These are phyloP conservation scores for Spilarctia lutea DNA, from an alignment of 2,888 invertebrate species.

Conservation along the genomic window DNA sequence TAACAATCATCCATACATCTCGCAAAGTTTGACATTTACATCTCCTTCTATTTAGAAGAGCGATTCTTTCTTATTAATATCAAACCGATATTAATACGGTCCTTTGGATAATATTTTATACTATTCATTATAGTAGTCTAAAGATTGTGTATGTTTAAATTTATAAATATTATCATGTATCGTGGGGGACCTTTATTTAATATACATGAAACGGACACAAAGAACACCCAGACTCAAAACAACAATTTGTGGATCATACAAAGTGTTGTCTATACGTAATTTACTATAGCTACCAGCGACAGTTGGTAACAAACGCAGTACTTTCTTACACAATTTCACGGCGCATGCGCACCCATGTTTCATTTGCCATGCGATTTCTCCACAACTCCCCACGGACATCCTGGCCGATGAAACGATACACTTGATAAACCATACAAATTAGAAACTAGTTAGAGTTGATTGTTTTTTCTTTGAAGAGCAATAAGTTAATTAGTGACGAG, in stretches of 20 bases:
- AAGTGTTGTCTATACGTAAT: too few species aligned
- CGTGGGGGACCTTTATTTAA: too few species aligned
- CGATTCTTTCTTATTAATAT: neutral
- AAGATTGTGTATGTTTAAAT: too few species aligned
- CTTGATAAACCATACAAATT: constrained; percentile 43
- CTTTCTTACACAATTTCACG: constrained; percentile 84
- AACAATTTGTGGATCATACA: too few species aligned
- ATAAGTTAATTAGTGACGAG: neutral
- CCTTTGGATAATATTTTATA: neutral
- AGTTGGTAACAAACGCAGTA: constrained; percentile 51
- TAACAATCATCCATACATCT: too few species aligned
- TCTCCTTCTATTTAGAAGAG: neutral
- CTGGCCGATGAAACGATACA: constrained; percentile 55
- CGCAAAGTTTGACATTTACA: too few species aligned
- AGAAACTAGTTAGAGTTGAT: constrained; percentile 16
- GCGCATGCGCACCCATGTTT: constrained; percentile 70
- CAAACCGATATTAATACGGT: neutral
- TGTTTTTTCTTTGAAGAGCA: constrained; percentile 3
- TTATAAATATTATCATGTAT: too few species aligned
- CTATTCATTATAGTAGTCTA: too few species aligned
- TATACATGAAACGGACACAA: too few species aligned
- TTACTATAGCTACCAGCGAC: constrained; percentile 19
- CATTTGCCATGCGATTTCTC: constrained; percentile 74
- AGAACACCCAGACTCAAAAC: too few species aligned
- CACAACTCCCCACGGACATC: constrained; percentile 69